Evolutionary conservation across 2,797 vertebrate species (phyloP), one percentile per base, ranked within the genome.

Genomic region (Steatocranus sp.): DNA sequence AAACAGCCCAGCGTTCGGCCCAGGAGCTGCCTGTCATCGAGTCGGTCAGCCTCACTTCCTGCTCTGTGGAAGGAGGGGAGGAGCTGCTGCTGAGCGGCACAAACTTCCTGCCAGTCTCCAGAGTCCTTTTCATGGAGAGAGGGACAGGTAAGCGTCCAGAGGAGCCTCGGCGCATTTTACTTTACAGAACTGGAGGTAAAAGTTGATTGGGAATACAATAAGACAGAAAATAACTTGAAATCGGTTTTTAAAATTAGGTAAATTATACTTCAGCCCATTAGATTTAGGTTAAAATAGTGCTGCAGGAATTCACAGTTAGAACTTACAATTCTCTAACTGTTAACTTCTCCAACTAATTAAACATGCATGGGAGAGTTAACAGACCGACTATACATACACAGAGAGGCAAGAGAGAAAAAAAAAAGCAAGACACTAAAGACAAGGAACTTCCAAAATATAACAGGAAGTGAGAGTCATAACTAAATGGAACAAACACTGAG

Each of bases 21-120:
- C 98, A 98, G 94, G 98, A 98, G 90, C 95, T 98, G 80, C 98
- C 98, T 4, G 96, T 97, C 88, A 97, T 98, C 54, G 98, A 98
- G 91, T 97, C 96, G 0, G 95, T 97, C 87, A 98, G 95, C 76
- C 94, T 97, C 12, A 97, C 96, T 1, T 97, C 97, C 83, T 97
- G 97, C 86, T 97, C 95, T 0, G 96, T 97, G 81, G 97, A 97
- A 41, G 98, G 98, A 58, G 97, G 97, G 2, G 97, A 97, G 83
- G 98, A 98, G 88, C 95, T 98, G 46, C 92, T 97, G 78, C 92
- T 98, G 78, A 96, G 95, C 0, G 98, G 98, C 58, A 95, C 94
- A 83, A 98, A 98, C 94, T 98, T 98, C 91, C 94, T 98, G 89
- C 95, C 97, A 0, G 97, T 97, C 87, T 98, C 98, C 83, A 97